A percentile compares a stretch with the other conserved stretches of the same genome.
phyloP scores from a whole-genome alignment of 2,888 invertebrate genomes.

The Watsonalla binaria region DNA sequence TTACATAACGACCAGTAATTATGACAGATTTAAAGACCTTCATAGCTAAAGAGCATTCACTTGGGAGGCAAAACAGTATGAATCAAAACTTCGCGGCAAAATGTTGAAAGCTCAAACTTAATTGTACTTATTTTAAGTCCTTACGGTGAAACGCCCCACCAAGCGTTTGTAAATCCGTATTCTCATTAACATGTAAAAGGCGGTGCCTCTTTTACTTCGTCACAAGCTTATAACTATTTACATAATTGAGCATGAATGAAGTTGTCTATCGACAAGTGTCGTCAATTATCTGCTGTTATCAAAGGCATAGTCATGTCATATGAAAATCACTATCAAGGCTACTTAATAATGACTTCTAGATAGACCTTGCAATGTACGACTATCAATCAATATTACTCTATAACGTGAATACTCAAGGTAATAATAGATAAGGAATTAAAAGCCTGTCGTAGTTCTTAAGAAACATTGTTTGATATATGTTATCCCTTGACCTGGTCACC shows the following conservation, averaged over 20 bases:
- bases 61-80: too few relatives aligned
- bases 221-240: not conserved
- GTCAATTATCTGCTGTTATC: too few relatives aligned
- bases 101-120: not conserved
- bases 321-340: too few relatives aligned
- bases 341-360: too few relatives aligned
- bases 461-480: too few relatives aligned
- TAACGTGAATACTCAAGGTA: too few relatives aligned
- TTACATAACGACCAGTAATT: conserved; percentile 30
- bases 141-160: not conserved
- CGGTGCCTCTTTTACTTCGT: not conserved
- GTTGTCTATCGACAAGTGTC: not conserved
- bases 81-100: too few relatives aligned
- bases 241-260: not conserved
- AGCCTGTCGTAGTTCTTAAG: too few relatives aligned
- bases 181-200: not conserved
- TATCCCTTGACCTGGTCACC: not conserved
- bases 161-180: not conserved
- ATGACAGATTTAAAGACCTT: conserved; percentile 21
- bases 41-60: not conserved
- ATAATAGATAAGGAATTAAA: too few relatives aligned
- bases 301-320: too few relatives aligned
- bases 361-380: too few relatives aligned
- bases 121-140: not conserved
- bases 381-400: too few relatives aligned